phyloP scores from a whole-genome alignment of 2,888 invertebrate species.

The Nomada fucata region DNA sequence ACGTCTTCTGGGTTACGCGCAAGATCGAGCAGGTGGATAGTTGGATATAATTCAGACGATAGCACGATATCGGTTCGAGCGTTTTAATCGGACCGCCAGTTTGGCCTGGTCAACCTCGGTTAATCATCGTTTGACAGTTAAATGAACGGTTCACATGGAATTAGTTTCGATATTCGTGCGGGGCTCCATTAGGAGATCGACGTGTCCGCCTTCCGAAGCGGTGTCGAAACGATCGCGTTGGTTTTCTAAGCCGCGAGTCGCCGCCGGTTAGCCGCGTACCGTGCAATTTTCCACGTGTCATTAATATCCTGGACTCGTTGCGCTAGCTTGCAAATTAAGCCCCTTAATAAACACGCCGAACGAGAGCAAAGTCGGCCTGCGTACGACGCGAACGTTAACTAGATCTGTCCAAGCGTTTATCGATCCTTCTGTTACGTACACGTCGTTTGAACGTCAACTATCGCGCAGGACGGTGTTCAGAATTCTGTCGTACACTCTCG shows the following conservation, averaged over 20 bases:
- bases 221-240: constrained; percentile 43
- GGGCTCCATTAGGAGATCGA: not conserved
- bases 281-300: constrained; percentile 46
- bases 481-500: not conserved
- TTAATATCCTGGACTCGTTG: constrained; percentile 34
- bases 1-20: not conserved
- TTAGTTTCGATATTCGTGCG: constrained; percentile 33
- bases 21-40: constrained; percentile 25
- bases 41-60: constrained; percentile 37
- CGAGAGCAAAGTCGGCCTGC: not conserved
- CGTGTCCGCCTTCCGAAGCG: not conserved
- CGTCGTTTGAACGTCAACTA: not conserved
- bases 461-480: constrained; percentile 1
- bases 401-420: constrained; percentile 29
- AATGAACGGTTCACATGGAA: constrained; percentile 46
- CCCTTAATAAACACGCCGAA: constrained; percentile 3
- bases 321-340: constrained; percentile 35
- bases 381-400: constrained; percentile 14
- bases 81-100: constrained; percentile 44
- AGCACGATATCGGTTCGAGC: constrained; percentile 39
- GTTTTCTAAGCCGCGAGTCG: constrained; percentile 30
- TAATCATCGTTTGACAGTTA: constrained; percentile 59
- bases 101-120: constrained; percentile 56
- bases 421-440: constrained; percentile 4
- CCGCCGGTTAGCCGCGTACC: constrained; percentile 19